Evolutionary conservation across 2,888 invertebrate genomes (phyloP), one percentile per base, ranked within the genome.

Genomic region (Nephrocerus scutellatus): DNA sequence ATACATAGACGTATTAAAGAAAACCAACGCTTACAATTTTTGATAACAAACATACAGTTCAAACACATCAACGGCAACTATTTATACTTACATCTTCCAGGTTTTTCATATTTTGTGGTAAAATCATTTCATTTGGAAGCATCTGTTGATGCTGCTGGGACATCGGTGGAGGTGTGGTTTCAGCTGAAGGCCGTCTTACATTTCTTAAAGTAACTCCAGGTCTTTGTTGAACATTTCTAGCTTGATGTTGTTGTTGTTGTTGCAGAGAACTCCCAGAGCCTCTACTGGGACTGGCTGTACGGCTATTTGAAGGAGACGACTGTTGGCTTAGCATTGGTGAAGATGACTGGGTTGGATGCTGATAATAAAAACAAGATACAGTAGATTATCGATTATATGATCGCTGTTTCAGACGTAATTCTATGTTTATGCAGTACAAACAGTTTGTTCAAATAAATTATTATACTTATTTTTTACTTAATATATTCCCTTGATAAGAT

Each of bases 241-340:
- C 55, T 60, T 56, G 57, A 28, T 54, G 49, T 25, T 52, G 54
- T 24, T 51, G 53, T 38, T 55, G 55, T 14, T 51, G 54, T 16
- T 52, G 53, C 28, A 44, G 38, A 26, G 44, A 48, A 31, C 43
- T 49, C 23, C 44, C 47, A 31, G 52, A 49, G 31, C 51, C 50
- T 36, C 76, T 64, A 49, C 74, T 74, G 5, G 84, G 84, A 35
- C 83, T 83, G 22, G 75, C 74, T 35, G 82, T 74, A 54, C 84
- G 76, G 55, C 85, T 86, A 60, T 83, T 84, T 44, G 82, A 80
- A 30, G 87, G 86, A 29, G 88, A 86, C 35, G 83, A 80, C 53
- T 77, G 75, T 50, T 78, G 77, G 57, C 79, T 80, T 60, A 83
- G 75, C 64, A 82, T 74, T 9, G 85, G 84, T 32, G 85, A 83